Evolutionary conservation across 2,113 vertebrate genomes (phyloP).

Genomic region (Chloroceryle aenea): DNA sequence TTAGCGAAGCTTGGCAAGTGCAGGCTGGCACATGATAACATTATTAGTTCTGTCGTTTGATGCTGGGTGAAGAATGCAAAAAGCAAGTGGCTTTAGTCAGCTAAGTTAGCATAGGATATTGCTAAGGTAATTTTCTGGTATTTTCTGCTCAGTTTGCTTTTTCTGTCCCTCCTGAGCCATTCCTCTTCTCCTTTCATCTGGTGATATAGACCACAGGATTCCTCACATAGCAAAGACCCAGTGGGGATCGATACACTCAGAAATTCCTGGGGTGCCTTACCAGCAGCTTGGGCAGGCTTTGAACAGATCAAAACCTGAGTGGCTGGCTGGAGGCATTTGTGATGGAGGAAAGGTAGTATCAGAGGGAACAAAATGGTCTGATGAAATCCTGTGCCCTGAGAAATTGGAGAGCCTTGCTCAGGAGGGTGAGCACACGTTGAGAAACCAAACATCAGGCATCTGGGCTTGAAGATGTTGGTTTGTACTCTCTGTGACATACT

Average conservation of each 20-base stretch:
- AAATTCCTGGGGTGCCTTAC: not conserved
- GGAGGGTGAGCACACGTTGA: not conserved
- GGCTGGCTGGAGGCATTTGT: not conserved
- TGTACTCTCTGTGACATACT: not conserved
- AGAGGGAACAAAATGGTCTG: not conserved
- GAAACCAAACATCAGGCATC: not conserved
- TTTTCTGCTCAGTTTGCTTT: not conserved
- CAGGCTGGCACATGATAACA: constrained; percentile 14
- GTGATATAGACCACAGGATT: not conserved
- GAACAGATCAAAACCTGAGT: not conserved
- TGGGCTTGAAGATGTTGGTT: not conserved
- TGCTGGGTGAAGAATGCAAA: not conserved
- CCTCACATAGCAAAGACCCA: not conserved
- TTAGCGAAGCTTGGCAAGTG: constrained; percentile 50
- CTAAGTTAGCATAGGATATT: not conserved
- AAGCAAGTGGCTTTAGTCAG: not conserved
- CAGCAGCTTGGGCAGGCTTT: not conserved
- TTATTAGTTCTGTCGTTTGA: constrained; percentile 21
- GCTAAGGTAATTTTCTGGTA: not conserved
- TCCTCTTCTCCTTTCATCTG: not conserved
- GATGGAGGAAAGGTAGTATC: not conserved
- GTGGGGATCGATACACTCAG: not conserved
- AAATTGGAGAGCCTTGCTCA: not conserved
- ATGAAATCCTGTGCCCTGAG: not conserved
- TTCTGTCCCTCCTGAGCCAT: not conserved